Evolutionary conservation across 2,113 vertebrate species (phyloP).

Genomic region (Melanerpes aurifrons): DNA sequence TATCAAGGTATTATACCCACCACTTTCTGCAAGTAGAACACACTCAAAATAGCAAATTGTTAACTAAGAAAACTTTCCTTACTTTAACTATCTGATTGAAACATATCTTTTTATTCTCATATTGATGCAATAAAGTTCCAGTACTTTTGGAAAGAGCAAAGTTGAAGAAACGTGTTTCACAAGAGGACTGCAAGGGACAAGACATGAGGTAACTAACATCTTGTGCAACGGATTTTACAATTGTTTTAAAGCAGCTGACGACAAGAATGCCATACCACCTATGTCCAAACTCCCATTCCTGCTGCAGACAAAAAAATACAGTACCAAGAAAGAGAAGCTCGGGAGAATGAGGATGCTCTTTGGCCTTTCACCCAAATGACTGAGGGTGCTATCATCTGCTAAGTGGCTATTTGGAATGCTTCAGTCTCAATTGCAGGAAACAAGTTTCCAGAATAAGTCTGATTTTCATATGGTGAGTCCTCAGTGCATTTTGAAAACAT

Average conservation of each 20-base stretch:
- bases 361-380: neutral
- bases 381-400: neutral
- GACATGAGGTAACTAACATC: neutral
- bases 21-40: neutral
- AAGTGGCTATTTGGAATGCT: neutral
- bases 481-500: neutral
- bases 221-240: neutral
- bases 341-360: neutral
- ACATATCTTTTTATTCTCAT: neutral
- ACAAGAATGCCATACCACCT: neutral
- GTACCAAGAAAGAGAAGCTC: neutral
- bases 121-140: conserved; percentile 11
- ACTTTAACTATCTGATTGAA: neutral
- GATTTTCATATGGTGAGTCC: neutral
- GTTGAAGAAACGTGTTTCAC: conserved; percentile 19
- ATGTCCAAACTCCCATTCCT: neutral
- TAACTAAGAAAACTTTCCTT: neutral
- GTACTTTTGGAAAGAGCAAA: neutral
- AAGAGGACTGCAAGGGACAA: neutral
- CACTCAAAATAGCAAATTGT: neutral
- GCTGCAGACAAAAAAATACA: neutral
- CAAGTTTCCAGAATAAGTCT: neutral
- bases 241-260: neutral
- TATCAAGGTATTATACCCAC: neutral
- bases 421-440: neutral